Conservation (phyloP, 2,888 invertebrate species). For the Anthrax anthrax region DNA sequence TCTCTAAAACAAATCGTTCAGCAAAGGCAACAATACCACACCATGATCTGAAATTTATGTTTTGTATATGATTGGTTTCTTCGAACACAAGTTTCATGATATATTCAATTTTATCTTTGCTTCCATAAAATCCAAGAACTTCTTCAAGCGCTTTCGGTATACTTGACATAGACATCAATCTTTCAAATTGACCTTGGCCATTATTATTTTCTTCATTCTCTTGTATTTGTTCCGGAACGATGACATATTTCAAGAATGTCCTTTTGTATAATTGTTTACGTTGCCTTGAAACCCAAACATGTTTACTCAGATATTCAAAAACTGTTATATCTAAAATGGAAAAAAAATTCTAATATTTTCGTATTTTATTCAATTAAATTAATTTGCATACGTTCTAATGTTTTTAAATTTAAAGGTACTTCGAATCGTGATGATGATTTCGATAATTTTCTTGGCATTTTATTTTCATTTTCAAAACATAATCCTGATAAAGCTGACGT, state of each 20-base stretch:
- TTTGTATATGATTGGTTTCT: neutral
- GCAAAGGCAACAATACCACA: slow-evolving; percentile 64
- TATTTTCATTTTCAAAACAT: slow-evolving; percentile 21
- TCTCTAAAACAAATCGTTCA: slow-evolving; percentile 41
- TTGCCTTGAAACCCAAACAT: slow-evolving; percentile 45
- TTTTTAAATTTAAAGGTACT: slow-evolving; percentile 51
- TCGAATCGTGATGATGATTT: slow-evolving; percentile 60
- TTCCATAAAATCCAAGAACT: slow-evolving; percentile 32
- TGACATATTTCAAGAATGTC: slow-evolving; percentile 35
- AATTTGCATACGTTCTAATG: slow-evolving; percentile 35
- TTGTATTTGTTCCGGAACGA: slow-evolving; percentile 22
- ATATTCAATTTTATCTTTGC: slow-evolving; percentile 22
- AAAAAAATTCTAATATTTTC: neutral
- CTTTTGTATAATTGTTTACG: slow-evolving; percentile 42
- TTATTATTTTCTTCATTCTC: slow-evolving; percentile 16
- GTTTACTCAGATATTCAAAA: slow-evolving; percentile 53
- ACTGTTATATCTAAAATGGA: slow-evolving; percentile 46
- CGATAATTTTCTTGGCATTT: slow-evolving; percentile 60
- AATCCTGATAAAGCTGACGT: slow-evolving; percentile 1
- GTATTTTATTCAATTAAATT: too few species aligned
- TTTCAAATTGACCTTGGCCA: slow-evolving; percentile 21
- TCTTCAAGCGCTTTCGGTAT: slow-evolving; percentile 33
- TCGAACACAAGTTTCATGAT: neutral
- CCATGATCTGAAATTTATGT: slow-evolving; percentile 57
- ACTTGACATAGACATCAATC: slow-evolving; percentile 21